Evolutionary conservation across 2,113 vertebrate species (phyloP).

Genomic region (Mugil cephalus): DNA sequence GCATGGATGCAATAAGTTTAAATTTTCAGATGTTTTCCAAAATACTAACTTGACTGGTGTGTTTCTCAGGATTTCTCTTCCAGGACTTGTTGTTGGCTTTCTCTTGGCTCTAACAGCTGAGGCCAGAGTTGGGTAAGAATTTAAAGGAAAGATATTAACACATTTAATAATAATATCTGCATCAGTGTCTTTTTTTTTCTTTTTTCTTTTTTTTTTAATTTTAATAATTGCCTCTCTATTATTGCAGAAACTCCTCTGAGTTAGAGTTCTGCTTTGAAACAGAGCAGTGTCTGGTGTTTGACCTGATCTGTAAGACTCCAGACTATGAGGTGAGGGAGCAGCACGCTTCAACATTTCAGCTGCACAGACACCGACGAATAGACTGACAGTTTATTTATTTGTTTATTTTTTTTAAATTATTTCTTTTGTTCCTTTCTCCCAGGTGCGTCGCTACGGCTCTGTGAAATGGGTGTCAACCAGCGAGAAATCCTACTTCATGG

Average conservation of each 20-base stretch:
- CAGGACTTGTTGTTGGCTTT: constrained; percentile 66
- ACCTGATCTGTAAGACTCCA: constrained; percentile 60
- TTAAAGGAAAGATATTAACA: neutral
- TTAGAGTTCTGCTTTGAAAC: constrained; percentile 71
- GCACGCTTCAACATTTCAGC: neutral
- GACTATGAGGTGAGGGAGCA: constrained; percentile 75
- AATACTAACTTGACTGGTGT: constrained; percentile 4
- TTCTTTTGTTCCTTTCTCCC: constrained; percentile 7
- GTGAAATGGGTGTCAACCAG: constrained; percentile 78
- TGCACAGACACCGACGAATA: neutral
- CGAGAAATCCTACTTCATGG: constrained; percentile 48
- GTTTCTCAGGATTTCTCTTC: constrained; percentile 69
- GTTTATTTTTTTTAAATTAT: too few relatives aligned
- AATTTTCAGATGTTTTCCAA: neutral
- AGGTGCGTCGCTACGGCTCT: constrained; percentile 79
- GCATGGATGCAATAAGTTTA: too few relatives aligned
- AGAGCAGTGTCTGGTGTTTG: constrained; percentile 75
- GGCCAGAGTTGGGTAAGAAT: constrained; percentile 79
- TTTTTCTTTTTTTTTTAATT: neutral
- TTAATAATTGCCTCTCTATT: neutral
- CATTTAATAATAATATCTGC: neutral
- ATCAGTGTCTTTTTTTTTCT: neutral
- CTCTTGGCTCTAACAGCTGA: constrained; percentile 73
- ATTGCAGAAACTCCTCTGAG: constrained; percentile 63
- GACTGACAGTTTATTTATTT: too few relatives aligned